A percentile compares a stretch with the other conserved stretches of the same genome.
Evolutionary conservation across 2,888 invertebrate species (phyloP).

Genomic region (Diogma glabrata): DNA sequence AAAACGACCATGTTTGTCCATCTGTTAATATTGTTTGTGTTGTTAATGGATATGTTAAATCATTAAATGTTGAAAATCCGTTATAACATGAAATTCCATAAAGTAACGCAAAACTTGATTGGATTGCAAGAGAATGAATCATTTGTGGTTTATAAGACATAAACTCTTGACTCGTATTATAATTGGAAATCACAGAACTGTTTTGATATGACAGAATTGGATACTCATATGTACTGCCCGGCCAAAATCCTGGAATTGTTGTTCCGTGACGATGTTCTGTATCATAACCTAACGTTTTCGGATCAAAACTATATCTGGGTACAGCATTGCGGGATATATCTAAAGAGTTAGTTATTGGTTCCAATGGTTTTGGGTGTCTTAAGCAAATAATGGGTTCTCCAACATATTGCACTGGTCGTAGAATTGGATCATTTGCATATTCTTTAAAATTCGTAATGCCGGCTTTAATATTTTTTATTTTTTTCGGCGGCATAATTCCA

Average conservation of each 20-base stretch:
- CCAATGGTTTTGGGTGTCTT: slow-evolving; percentile 55
- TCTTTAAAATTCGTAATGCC: slow-evolving; percentile 22
- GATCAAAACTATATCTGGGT: slow-evolving; percentile 46
- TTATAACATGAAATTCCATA: slow-evolving; percentile 67
- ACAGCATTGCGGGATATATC: slow-evolving; percentile 46
- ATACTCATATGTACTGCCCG: slow-evolving; percentile 65
- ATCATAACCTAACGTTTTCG: slow-evolving; percentile 47
- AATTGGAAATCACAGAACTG: slow-evolving; percentile 46
- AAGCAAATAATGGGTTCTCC: slow-evolving; percentile 54
- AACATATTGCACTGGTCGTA: slow-evolving; percentile 58
- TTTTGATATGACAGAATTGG: slow-evolving; percentile 65
- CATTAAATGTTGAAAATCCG: slow-evolving; percentile 84
- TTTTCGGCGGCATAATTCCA: slow-evolving; percentile 48
- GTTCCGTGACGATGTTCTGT: slow-evolving; percentile 50
- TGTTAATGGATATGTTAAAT: slow-evolving; percentile 80
- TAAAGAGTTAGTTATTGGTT: slow-evolving; percentile 43
- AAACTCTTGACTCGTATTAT: slow-evolving; percentile 18
- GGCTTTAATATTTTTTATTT: slow-evolving; percentile 36
- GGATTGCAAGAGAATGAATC: slow-evolving; percentile 61
- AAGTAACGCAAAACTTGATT: slow-evolving; percentile 70
- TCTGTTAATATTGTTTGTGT: slow-evolving; percentile 84
- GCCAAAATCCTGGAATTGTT: slow-evolving; percentile 77
- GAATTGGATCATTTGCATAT: slow-evolving; percentile 41
- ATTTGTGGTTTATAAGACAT: slow-evolving; percentile 41
- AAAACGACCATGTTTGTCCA: slow-evolving; percentile 77